These are phyloP conservation scores for Dascyllus trimaculatus DNA, from an alignment of 2,113 vertebrate genomes.

Conservation along the genomic window DNA sequence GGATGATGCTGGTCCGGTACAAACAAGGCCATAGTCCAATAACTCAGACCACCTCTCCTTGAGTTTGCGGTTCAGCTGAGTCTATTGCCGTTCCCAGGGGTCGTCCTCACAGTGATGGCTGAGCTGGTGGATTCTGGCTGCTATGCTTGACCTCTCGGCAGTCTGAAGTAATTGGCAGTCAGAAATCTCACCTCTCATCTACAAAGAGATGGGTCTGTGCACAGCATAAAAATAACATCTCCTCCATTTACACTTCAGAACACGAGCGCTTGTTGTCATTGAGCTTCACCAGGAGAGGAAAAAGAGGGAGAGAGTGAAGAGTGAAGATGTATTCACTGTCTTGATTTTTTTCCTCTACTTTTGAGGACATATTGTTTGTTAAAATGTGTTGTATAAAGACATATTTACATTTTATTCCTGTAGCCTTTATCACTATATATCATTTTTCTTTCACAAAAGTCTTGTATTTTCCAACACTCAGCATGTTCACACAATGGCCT, in stretches of 20 bases:
- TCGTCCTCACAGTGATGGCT: slow-evolving; percentile 36
- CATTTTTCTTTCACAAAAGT: too few relatives aligned
- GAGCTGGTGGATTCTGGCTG: slow-evolving; percentile 41
- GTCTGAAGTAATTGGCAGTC: slow-evolving; percentile 65
- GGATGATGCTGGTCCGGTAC: slow-evolving; percentile 1
- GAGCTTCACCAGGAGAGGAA: neutral
- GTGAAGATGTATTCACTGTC: neutral
- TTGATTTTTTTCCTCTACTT: neutral
- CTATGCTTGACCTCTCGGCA: slow-evolving; percentile 44
- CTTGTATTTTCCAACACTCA: too few relatives aligned
- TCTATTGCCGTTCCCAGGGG: slow-evolving; percentile 30
- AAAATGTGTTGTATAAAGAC: too few relatives aligned
- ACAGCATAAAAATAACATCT: slow-evolving; percentile 56
- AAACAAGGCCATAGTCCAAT: slow-evolving; percentile 6
- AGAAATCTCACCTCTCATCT: slow-evolving; percentile 55
- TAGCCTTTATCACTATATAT: too few relatives aligned
- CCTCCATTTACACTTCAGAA: slow-evolving; percentile 46
- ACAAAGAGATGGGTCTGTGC: slow-evolving; percentile 31
- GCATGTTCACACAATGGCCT: too few relatives aligned
- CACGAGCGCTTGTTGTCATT: neutral
- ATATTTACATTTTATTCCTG: too few relatives aligned
- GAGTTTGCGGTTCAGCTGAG: slow-evolving; percentile 41
- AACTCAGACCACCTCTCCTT: slow-evolving; percentile 5
- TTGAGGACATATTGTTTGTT: neutral
- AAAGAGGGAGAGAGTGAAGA: neutral